These are phyloP conservation scores for Vombatus ursinus DNA, from an alignment of 2,113 vertebrate genomes.

Conservation along the genomic window DNA sequence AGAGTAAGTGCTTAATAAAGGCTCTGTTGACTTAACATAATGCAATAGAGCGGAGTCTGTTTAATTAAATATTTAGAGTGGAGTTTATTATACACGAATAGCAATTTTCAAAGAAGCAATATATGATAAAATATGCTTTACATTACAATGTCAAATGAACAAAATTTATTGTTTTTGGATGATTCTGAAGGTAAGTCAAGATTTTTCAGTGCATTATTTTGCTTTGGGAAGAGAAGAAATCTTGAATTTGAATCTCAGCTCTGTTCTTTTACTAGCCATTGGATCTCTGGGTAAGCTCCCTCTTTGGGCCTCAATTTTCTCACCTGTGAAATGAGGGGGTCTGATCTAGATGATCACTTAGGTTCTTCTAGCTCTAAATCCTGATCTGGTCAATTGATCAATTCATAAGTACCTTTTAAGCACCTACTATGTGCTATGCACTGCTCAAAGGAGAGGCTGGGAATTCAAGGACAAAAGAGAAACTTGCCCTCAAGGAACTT, in stretches of 20 bases:
- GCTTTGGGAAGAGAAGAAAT: too few species aligned
- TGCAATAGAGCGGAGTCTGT: not conserved
- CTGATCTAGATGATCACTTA: too few species aligned
- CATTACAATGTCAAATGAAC: not conserved
- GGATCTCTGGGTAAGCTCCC: not conserved
- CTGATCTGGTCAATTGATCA: too few species aligned
- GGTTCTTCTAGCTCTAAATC: too few species aligned
- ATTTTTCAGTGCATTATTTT: not conserved
- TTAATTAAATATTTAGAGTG: slow-evolving; percentile 1
- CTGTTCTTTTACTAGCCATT: not conserved
- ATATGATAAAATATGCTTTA: slow-evolving; percentile 23
- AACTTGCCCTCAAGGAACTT: too few species aligned
- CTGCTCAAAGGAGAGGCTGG: too few species aligned
- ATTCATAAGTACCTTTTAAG: too few species aligned
- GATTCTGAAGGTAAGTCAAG: not conserved
- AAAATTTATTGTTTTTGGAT: not conserved
- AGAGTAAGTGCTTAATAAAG: too few species aligned
- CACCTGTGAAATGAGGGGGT: not conserved
- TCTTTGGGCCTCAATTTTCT: not conserved
- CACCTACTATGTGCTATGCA: too few species aligned
- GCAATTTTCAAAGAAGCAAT: not conserved
- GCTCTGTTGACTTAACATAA: too few species aligned
- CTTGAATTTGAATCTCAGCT: too few species aligned
- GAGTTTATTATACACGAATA: not conserved
- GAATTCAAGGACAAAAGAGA: too few species aligned